Conservation (phyloP, 2,113 vertebrate species). For the Anguilla rostrata region DNA sequence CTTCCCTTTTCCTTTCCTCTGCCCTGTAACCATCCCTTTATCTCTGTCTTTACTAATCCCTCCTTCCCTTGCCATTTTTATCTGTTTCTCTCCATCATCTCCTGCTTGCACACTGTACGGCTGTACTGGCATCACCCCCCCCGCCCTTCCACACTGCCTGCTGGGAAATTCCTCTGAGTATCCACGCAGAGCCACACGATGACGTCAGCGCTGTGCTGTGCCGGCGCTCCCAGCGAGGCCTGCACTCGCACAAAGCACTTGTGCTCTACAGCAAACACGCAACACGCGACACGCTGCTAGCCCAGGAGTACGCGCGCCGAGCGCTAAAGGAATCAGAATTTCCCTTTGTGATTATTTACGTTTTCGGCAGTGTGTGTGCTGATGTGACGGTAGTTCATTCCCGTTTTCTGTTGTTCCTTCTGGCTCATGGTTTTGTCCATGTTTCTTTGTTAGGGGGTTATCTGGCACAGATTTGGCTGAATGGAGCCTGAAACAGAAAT, state of each 20-base stretch:
- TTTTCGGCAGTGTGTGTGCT: not conserved
- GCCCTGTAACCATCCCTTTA: not conserved
- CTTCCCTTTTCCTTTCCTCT: not conserved
- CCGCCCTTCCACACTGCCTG: constrained; percentile 12
- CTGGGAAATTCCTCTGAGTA: not conserved
- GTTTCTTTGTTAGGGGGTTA: not conserved
- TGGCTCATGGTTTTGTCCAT: too few relatives aligned
- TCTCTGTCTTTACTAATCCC: not conserved
- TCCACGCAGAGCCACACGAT: not conserved
- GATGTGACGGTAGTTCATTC: too few relatives aligned
- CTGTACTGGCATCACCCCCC: not conserved
- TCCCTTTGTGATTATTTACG: not conserved
- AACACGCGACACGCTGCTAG: not conserved
- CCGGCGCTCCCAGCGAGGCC: not conserved
- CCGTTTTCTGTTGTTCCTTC: too few relatives aligned
- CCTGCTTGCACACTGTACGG: not conserved
- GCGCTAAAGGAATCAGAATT: too few relatives aligned
- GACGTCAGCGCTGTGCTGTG: constrained; percentile 11
- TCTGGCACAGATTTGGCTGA: not conserved
- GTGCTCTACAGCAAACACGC: not conserved
- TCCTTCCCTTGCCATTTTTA: not conserved
- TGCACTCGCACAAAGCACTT: not conserved
- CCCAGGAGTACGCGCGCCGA: too few relatives aligned
- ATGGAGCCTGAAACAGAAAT: too few relatives aligned
- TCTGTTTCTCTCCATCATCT: not conserved